Evolutionary conservation across 2,888 invertebrate species (phyloP).

Genomic region (Drosophila planitibia): DNA sequence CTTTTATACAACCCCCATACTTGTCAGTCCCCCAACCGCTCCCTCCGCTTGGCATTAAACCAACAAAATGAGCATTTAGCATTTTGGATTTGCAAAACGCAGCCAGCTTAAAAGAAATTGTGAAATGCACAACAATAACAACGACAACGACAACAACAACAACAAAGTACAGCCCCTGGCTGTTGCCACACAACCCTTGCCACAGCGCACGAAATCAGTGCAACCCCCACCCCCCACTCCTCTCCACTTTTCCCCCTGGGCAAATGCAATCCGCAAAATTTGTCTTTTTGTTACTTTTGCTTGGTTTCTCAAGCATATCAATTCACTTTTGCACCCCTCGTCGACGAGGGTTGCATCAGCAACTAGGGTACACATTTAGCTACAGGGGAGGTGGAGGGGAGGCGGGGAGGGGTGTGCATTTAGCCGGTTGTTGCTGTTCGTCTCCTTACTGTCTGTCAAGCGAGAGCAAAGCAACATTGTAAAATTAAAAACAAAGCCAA

Average conservation of each 20-base stretch:
- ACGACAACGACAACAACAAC: background rate
- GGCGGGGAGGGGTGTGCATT: slow-evolving; percentile 29
- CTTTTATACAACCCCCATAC: slow-evolving; percentile 5
- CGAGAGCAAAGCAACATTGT: slow-evolving; percentile 54
- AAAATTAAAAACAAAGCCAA: slow-evolving; percentile 29
- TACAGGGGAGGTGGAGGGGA: no score
- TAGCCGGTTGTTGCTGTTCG: slow-evolving; percentile 22
- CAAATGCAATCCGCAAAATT: slow-evolving; percentile 66
- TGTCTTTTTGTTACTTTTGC: slow-evolving; percentile 73
- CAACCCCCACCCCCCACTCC: slow-evolving; percentile 3
- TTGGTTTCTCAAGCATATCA: slow-evolving; percentile 82
- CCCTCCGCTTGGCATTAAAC: slow-evolving; percentile 13
- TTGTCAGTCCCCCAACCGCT: background rate
- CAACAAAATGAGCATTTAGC: slow-evolving; percentile 81
- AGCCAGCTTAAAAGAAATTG: slow-evolving; percentile 12
- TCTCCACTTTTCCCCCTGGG: background rate
- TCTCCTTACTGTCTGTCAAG: background rate
- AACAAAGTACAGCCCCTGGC: slow-evolving; percentile 50
- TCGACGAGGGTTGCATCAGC: slow-evolving; percentile 36
- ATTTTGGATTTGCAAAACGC: slow-evolving; percentile 60
- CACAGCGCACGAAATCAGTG: slow-evolving; percentile 50
- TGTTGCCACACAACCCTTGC: slow-evolving; percentile 52
- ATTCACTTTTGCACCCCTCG: slow-evolving; percentile 72
- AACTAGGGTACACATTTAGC: background rate
- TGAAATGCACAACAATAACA: slow-evolving; percentile 54